Evolutionary conservation across 2,888 invertebrate genomes (phyloP).

Genomic region (Lumbricus terrestris): DNA sequence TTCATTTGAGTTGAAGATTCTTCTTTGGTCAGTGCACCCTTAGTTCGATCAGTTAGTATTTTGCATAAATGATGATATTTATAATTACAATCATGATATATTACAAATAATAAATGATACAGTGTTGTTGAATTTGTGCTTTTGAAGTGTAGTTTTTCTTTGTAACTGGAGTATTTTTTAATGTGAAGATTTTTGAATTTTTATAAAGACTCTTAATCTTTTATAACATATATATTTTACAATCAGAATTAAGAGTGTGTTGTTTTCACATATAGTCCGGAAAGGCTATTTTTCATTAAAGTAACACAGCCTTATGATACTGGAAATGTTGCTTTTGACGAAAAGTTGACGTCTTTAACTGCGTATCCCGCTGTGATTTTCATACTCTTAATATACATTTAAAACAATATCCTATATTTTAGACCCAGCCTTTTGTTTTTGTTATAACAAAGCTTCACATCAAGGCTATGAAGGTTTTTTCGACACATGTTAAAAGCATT

Average conservation of each 20-base stretch:
- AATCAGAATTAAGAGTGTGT: background rate
- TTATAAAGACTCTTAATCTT: background rate
- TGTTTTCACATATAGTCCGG: background rate
- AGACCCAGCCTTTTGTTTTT: background rate
- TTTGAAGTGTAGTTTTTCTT: background rate
- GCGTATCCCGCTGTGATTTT: background rate
- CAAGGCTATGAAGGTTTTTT: background rate
- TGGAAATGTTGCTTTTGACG: background rate
- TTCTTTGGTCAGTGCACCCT: background rate
- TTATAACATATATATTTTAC: background rate
- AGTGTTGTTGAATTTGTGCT: background rate
- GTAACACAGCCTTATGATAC: background rate
- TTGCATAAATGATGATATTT: background rate
- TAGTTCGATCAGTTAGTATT: background rate
- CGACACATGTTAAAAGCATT: background rate
- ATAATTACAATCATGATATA: background rate
- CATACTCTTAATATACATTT: background rate
- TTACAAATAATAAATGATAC: background rate
- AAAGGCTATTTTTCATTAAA: background rate
- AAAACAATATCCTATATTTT: background rate
- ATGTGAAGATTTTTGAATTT: background rate
- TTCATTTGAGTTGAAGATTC: background rate
- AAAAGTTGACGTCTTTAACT: background rate
- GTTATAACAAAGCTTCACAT: background rate
- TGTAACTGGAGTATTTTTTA: background rate